Evolutionary conservation across 35 echinoderm and acorn worm genomes (phyloP), one percentile per base, ranked within the genome.

Genomic region (Amphiura filiformis): DNA sequence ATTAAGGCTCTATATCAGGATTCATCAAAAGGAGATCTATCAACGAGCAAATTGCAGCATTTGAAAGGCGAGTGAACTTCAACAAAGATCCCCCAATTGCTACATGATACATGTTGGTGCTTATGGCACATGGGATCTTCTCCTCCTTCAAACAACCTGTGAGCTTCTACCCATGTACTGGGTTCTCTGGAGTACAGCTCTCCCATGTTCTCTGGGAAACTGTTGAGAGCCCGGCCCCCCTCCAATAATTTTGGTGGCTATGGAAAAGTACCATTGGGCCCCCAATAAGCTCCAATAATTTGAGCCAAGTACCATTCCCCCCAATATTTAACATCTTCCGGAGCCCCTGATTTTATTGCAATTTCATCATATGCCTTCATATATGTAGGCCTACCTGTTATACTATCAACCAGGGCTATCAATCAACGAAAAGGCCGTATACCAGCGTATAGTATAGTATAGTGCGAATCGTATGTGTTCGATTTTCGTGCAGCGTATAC

Each of bases 141-240:
- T 52, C 44, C 20, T 52, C 44, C 7, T 52, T 7, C 20, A 52
- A 52, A 20, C 7, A 52, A 52, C 44, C 44, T 52, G 44, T 52
- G 44, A 20, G 7, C 44, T 52, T 11, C 20, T 52, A 52, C 20
- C 44, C 7, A 52, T 52, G 44, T 20, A 52, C 44, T 11, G 44
- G 44, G 20, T 52, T 52, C 20, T 11, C 20, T 52, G 44, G 44
- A 11, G 44, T 65, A 30, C 81, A 96, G 36, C 37, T 96, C 0
- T 81, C 40, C 31, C 1, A 17, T 4, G 75, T 88, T 15, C 22
- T 77, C 3, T 39, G 14, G 11, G 75, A 89, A 49, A 57, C 61
- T 13, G 57, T 95, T 41, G 36, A n/a, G n/a, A n/a, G n/a, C n/a
- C n/a, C 81, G 93, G n/a, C 17, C 81, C 92, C n/a, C 42, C 70